phyloP scores from a whole-genome alignment of 2,113 vertebrate species.

The Thalassarche chlororhynchos region DNA sequence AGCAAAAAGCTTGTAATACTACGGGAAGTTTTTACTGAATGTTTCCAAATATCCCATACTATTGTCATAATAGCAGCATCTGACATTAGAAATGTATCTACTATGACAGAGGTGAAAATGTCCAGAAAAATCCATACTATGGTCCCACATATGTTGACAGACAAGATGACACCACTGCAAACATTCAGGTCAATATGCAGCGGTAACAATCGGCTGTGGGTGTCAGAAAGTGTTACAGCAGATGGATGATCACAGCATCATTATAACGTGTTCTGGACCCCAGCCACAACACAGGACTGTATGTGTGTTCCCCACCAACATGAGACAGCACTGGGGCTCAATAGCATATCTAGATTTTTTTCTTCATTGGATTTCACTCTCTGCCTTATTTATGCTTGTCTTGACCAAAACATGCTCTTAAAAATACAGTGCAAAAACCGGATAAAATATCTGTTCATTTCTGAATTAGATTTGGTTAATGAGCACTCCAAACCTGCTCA shows the following conservation, averaged over 20 bases:
- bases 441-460: background rate
- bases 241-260: slow-evolving; percentile 38
- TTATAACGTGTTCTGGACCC: slow-evolving; percentile 30
- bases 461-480: background rate
- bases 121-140: slow-evolving; percentile 9
- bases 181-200: slow-evolving; percentile 28
- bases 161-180: background rate
- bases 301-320: background rate
- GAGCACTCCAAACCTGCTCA: background rate
- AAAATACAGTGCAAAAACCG: background rate
- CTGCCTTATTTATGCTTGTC: background rate
- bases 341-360: background rate
- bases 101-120: background rate
- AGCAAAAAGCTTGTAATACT: background rate
- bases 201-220: background rate
- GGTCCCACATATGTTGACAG: background rate
- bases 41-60: background rate
- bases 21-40: background rate
- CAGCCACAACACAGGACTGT: slow-evolving; percentile 9
- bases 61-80: background rate
- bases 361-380: background rate
- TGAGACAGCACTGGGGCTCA: background rate
- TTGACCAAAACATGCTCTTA: background rate
- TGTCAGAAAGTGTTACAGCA: slow-evolving; percentile 59
- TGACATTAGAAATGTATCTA: background rate